Percentiles rank a stretch among this genome's conserved stretches.
Evolutionary conservation across 2,888 invertebrate genomes (phyloP).

Genomic region (Patella ulyssiponensis): DNA sequence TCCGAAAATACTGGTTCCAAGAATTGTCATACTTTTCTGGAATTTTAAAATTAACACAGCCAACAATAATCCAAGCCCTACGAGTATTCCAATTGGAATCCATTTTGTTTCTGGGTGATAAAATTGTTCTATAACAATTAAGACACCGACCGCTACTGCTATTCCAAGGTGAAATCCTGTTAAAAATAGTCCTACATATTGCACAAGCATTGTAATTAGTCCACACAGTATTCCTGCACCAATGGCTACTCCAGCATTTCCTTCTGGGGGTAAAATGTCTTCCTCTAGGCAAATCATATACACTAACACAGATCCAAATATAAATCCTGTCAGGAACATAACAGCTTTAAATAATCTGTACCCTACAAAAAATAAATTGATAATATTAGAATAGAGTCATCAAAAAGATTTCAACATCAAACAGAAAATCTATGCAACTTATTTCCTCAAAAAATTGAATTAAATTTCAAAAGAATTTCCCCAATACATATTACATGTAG

Average conservation of each 20-base stretch:
- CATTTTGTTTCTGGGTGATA: slow-evolving; percentile 78
- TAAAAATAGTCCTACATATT: slow-evolving; percentile 86
- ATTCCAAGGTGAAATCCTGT: slow-evolving; percentile 85
- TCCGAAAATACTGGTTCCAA: slow-evolving; percentile 84
- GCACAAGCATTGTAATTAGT: slow-evolving; percentile 85
- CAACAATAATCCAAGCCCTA: slow-evolving; percentile 80
- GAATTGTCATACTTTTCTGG: slow-evolving; percentile 82
- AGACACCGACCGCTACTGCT: slow-evolving; percentile 66
- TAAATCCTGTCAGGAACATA: slow-evolving; percentile 90
- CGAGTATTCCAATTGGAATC: slow-evolving; percentile 81
- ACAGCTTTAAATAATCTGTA: slow-evolving; percentile 90
- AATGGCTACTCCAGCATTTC: slow-evolving; percentile 81
- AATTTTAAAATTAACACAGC: slow-evolving; percentile 83
- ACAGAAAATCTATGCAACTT: too few relatives aligned
- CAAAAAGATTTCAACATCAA: too few relatives aligned
- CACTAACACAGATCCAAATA: slow-evolving; percentile 86
- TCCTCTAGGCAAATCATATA: slow-evolving; percentile 87
- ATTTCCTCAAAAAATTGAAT: too few relatives aligned
- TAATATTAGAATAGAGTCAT: too few relatives aligned
- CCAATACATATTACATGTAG: too few relatives aligned
- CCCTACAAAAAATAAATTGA: slow-evolving; percentile 75
- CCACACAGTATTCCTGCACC: slow-evolving; percentile 84
- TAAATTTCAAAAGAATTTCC: too few relatives aligned
- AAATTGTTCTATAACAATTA: slow-evolving; percentile 75
- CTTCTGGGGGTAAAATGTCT: slow-evolving; percentile 79